Evolutionary conservation across 2,113 vertebrate genomes (phyloP), one percentile per base, ranked within the genome.

Genomic region (Lampris megalopsis): DNA sequence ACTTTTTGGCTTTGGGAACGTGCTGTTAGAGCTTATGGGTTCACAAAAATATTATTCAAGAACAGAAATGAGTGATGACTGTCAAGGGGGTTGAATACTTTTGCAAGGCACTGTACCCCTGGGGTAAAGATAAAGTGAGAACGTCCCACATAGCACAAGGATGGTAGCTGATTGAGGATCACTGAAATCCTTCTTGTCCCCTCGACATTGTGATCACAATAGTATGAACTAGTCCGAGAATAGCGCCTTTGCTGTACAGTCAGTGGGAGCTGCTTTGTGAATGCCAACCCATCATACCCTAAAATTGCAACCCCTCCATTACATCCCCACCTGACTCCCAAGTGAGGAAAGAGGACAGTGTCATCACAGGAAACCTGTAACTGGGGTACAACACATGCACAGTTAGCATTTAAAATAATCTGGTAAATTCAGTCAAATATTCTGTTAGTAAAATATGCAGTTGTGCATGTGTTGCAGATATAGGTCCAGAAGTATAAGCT

Each of bases 261-360:
- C 87, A 68, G 43, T 47, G 24, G 82, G 79, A 85, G 69, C 72
- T 71, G 71, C 89, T 92, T 91, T 92, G 91, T 92, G 91, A 90
- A 91, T 9, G 82, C 73, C 77, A 83, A 84, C 77, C 79, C 11
- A 3, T 24, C 65, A 68, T 62, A 70, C 9, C 73, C 69, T 49
- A 13, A 54, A 45, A 65, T 50, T 72, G 63, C 64, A 52, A 64
- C 72, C 3, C 24, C 54, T 40, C 63, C 71, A 56, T 49, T 4
- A 13, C 60, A 40, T n/a, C 38, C 24, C 37, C 37, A 65, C 81
- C 59, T 4, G 38, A 58, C 49, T 61, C 42, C 13, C 63, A 42
- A 36, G 9, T 61, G 6, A 5, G 6, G 9, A 50, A 58, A 74
- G 75, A 78, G 64, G 53, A 79, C 75, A 70, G 84, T 83, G 60